These are phyloP conservation scores for Perizoma flavofasciatum DNA, from an alignment of 2,888 invertebrate genomes.

Conservation along the genomic window DNA sequence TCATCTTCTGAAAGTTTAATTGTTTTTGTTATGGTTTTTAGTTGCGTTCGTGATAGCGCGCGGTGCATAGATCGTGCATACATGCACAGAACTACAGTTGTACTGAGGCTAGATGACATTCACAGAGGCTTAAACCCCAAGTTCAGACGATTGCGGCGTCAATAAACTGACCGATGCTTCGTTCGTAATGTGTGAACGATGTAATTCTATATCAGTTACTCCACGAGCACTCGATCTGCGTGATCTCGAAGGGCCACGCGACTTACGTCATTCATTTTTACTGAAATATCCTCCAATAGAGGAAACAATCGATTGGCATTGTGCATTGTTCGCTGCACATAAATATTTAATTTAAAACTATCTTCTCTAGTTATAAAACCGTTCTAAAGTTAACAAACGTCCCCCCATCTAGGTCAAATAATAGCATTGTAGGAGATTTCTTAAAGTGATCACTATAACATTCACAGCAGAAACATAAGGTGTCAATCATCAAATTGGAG, in stretches of 20 bases:
- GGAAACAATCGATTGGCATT: slow-evolving; percentile 47
- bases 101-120: slow-evolving; percentile 81
- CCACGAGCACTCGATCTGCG: slow-evolving; percentile 19
- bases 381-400: slow-evolving; percentile 26
- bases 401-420: slow-evolving; percentile 38
- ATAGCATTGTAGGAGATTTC: slow-evolving; percentile 36
- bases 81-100: slow-evolving; percentile 69
- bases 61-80: slow-evolving; percentile 59
- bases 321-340: slow-evolving; percentile 39
- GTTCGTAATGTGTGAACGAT: slow-evolving; percentile 57
- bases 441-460: slow-evolving; percentile 27
- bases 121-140: slow-evolving; percentile 75
- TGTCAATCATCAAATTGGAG: slow-evolving; percentile 29
- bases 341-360: slow-evolving; percentile 40
- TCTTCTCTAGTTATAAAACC: slow-evolving; percentile 33
- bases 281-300: slow-evolving; percentile 42
- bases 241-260: slow-evolving; percentile 34
- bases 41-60: slow-evolving; percentile 42
- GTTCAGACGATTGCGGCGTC: slow-evolving; percentile 76
- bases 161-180: slow-evolving; percentile 67
- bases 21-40: slow-evolving; percentile 46
- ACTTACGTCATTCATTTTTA: slow-evolving; percentile 44
- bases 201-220: slow-evolving; percentile 64
- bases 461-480: slow-evolving; percentile 16
- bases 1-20: slow-evolving; percentile 51